These are phyloP conservation scores for Clarias macrocephalus DNA, from an alignment of 2,113 vertebrate species.

Conservation along the genomic window DNA sequence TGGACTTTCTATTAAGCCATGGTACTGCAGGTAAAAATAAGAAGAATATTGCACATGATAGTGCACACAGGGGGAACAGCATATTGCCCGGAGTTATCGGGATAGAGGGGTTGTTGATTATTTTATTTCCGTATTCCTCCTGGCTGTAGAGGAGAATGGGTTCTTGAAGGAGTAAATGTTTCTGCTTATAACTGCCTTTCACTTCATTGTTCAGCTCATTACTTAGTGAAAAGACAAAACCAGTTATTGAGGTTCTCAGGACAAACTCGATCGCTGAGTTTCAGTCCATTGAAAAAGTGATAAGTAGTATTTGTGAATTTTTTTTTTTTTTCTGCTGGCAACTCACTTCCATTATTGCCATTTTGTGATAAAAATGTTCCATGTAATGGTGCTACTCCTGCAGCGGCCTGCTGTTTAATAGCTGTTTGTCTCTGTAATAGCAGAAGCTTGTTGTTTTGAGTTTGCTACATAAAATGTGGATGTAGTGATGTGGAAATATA, in stretches of 20 bases:
- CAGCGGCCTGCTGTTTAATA: neutral
- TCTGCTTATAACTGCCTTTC: neutral
- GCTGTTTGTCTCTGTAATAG: neutral
- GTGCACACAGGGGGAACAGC: slow-evolving; percentile 60
- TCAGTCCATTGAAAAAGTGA: neutral
- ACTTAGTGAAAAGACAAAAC: neutral
- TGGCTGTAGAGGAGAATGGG: neutral
- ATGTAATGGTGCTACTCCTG: neutral
- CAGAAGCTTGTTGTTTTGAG: neutral
- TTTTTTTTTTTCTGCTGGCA: neutral
- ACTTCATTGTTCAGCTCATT: neutral
- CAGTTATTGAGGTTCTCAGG: neutral
- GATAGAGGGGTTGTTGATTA: neutral
- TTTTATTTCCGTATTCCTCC: neutral
- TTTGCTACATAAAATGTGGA: neutral
- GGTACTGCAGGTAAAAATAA: slow-evolving; percentile 55
- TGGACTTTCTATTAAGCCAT: neutral
- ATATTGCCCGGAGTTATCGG: neutral
- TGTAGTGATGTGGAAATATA: no score
- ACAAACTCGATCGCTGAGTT: neutral
- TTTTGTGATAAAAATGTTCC: neutral
- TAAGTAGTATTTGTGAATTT: neutral
- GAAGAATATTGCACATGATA: slow-evolving; percentile 54
- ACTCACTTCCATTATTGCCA: neutral
- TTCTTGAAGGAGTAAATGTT: neutral